A percentile compares a stretch with the other conserved stretches of the same genome.
phyloP scores from a whole-genome alignment of 2,888 invertebrate species.

The Craniophora ligustri region DNA sequence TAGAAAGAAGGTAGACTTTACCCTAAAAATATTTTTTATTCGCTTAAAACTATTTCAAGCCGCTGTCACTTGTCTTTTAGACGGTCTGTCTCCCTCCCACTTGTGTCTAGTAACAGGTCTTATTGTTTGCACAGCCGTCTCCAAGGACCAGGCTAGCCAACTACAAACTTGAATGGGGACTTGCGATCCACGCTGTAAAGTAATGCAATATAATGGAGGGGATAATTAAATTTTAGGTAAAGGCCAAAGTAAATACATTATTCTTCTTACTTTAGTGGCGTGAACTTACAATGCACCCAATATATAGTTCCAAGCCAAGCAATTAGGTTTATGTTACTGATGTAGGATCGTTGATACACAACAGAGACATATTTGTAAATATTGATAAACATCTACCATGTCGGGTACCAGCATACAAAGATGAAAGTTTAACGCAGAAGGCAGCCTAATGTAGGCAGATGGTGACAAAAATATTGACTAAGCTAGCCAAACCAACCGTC shows the following conservation, averaged over 20 bases:
- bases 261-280: too few species aligned
- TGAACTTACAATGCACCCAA: too few species aligned
- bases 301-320: too few species aligned
- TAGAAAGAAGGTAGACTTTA: neutral
- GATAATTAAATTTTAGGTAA: conserved; percentile 30
- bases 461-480: too few species aligned
- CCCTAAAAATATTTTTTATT: neutral
- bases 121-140: conserved; percentile 64
- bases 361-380: too few species aligned
- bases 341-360: too few species aligned
- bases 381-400: too few species aligned
- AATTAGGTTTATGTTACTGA: too few species aligned
- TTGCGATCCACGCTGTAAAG: conserved; percentile 52
- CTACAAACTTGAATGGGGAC: conserved; percentile 57
- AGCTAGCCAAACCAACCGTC: neutral
- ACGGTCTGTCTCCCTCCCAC: conserved; percentile 32
- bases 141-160: conserved; percentile 58
- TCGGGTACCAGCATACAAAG: too few species aligned
- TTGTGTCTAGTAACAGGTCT: conserved; percentile 54
- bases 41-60: neutral
- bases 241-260: too few species aligned
- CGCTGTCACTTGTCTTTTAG: conserved; percentile 25
- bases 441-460: too few species aligned
- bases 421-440: too few species aligned
- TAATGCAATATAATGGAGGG: conserved; percentile 52